Evolutionary conservation across 2,888 invertebrate genomes (phyloP), one percentile per base, ranked within the genome.

Genomic region (Drosophila subquinaria): DNA sequence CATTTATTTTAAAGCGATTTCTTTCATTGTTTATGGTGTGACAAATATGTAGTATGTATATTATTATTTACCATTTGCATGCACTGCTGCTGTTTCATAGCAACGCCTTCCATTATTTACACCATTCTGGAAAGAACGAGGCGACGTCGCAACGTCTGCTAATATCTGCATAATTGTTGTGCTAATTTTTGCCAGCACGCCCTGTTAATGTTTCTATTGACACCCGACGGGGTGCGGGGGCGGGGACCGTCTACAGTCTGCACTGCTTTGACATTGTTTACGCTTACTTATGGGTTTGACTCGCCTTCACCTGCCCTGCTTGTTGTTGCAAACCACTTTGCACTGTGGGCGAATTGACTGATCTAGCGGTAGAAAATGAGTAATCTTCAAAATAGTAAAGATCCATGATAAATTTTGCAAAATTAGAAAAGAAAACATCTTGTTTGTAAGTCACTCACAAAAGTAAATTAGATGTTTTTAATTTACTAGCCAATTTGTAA

Each of bases 261-360:
- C 87, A 88, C 74, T 86, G 89, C 89, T 83, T 85, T 89, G 71
- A 83, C 89, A 79, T 89, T 85, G 82, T 89, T 89, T 86, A 77
- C 86, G 85, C 85, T 89, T 88, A 83, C 89, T 79, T 84, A 88
- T 87, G 81, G 82, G 69, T 69, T 76, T 67, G 74, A 71, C 60
- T 73, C 36, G 64, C 63, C 50, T 50, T 64, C 50, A 70, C 52
- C 38, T 55, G 51, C 42, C 56, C 27, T 27, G 43, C 17, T 50
- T 47, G 27, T 38, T 38, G 30, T 42, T 15, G 15, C 10, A 3
- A 9, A 3, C 38, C 38, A 8, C 13, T 6, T 40, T 2, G 38
- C 40, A 15, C 40, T 15, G 40, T 38, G 38, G 38, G 3, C 38
- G 8, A n/a, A 1, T n/a, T 6, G 36, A n/a, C 36, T n/a, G 36